phyloP scores from a whole-genome alignment of 2,888 invertebrate genomes.

The Caenorhabditis sp. region DNA sequence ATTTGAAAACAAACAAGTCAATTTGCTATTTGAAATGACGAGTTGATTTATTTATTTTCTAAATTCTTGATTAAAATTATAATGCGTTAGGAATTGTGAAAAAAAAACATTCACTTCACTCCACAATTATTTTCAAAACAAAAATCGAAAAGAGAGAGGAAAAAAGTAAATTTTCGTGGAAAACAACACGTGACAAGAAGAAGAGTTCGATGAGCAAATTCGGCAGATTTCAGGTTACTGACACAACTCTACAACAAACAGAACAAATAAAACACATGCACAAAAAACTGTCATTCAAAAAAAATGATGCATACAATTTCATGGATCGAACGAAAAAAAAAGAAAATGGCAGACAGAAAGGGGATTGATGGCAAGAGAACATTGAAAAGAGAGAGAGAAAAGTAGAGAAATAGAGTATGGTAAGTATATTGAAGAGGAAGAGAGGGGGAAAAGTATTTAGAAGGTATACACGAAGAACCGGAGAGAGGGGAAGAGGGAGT shows the following conservation, averaged over 20 bases:
- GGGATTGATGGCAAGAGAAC: neutral
- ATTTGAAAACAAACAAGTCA: no score
- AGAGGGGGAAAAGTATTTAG: slow-evolving; percentile 5
- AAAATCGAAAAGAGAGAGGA: no score
- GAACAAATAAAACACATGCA: neutral
- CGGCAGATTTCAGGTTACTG: neutral
- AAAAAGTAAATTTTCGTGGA: no score
- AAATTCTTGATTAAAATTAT: no score
- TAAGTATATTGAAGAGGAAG: neutral
- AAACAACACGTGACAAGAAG: neutral
- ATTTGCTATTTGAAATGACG: no score
- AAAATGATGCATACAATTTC: slow-evolving; percentile 2
- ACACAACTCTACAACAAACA: neutral
- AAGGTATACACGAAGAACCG: slow-evolving; percentile 6
- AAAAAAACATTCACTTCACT: no score
- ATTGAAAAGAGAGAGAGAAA: neutral
- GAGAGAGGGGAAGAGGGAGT: slow-evolving; percentile 8
- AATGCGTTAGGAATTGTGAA: neutral
- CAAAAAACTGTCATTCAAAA: neutral
- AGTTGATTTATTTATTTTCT: no score
- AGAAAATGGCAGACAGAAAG: slow-evolving; percentile 1
- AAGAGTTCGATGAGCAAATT: neutral
- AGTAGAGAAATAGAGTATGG: neutral
- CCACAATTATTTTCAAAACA: no score
- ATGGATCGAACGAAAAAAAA: neutral